Evolutionary conservation across 1,140 invertebrate genomes (phyloP).

Genomic region (Acyrthosiphon pisum): DNA sequence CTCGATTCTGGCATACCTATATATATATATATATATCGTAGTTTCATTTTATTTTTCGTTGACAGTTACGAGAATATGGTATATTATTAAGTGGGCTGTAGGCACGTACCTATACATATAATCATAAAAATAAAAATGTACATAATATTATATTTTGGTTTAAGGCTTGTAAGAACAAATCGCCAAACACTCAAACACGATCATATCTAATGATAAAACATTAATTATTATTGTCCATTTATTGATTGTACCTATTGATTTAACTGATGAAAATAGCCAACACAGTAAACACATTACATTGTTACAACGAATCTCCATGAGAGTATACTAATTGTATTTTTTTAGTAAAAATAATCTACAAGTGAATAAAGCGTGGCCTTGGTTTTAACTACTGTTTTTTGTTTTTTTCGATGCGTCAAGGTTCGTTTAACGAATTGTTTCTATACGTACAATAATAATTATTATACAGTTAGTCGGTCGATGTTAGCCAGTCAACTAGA

Average conservation of each 20-base stretch:
- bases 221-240: background rate
- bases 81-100: too few relatives aligned
- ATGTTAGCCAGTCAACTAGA: background rate
- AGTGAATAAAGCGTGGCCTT: background rate
- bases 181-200: background rate
- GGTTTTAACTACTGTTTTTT: background rate
- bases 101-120: background rate
- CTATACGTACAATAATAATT: background rate
- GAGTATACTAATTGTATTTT: background rate
- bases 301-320: background rate
- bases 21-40: background rate
- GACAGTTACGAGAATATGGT: background rate
- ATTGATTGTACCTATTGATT: background rate
- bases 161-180: background rate
- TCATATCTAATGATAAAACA: background rate
- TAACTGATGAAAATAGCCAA: background rate
- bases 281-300: background rate
- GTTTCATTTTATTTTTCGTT: background rate
- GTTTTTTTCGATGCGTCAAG: background rate
- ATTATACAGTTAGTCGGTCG: background rate
- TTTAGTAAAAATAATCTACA: background rate
- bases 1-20: background rate
- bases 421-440: slow-evolving; percentile 41
- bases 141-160: background rate
- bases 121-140: background rate